These are phyloP conservation scores for Elanus axillaris DNA, from an alignment of 2,113 vertebrate genomes.

Conservation along the genomic window DNA sequence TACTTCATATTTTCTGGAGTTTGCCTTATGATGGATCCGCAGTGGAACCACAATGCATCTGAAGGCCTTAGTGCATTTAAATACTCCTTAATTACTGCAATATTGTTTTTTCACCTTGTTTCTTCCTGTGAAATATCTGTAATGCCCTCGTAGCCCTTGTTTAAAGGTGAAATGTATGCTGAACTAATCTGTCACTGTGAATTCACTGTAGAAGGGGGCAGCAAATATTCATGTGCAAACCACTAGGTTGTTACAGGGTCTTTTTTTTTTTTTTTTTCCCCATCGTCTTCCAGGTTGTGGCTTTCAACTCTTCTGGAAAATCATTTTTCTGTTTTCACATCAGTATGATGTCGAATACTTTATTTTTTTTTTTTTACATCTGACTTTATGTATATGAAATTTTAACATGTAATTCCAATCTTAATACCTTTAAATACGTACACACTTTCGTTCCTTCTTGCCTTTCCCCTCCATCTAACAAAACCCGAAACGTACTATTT, in stretches of 20 bases:
- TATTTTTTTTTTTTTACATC: too few relatives aligned
- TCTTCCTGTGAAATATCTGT: background rate
- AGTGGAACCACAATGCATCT: background rate
- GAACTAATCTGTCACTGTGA: background rate
- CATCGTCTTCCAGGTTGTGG: background rate
- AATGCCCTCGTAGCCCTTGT: background rate
- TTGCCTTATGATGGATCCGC: fast-evolving
- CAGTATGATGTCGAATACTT: background rate
- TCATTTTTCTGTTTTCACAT: background rate
- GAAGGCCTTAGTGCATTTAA: background rate
- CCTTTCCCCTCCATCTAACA: background rate
- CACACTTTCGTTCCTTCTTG: background rate
- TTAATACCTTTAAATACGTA: background rate
- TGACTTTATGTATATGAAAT: background rate
- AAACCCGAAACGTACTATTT: background rate
- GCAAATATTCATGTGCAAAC: background rate
- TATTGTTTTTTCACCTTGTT: background rate
- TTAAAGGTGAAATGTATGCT: background rate
- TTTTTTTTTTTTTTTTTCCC: too few relatives aligned
- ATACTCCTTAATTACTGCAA: background rate
- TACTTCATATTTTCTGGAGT: background rate
- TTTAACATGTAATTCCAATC: background rate
- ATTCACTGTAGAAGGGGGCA: background rate
- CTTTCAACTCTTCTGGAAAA: background rate
- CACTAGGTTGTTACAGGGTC: background rate